Evolutionary conservation across 2,113 vertebrate species (phyloP), one percentile per base, ranked within the genome.

Genomic region (Malurus cyaneus): DNA sequence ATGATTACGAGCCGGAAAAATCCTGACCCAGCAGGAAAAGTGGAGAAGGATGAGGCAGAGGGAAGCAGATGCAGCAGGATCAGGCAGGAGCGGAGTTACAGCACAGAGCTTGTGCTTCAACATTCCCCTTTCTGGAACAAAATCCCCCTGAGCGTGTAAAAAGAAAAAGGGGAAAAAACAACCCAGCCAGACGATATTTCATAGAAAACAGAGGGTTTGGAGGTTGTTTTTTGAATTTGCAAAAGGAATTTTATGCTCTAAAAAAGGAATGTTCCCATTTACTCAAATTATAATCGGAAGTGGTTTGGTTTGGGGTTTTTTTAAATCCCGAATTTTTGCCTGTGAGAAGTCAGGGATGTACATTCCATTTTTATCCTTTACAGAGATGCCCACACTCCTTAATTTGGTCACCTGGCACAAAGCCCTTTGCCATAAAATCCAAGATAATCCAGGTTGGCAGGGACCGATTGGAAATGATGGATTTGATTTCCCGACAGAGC

Each of bases 21-120:
- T 70, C 65, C 88, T 81, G 92, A 93, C 76, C 66, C 69, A 84
- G 88, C 93, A 93, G 80, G 89, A 90, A 82, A 88, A 92, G 53
- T 23, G 8, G 23, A 72, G 66, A 62, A 80, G 76, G 82, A 93
- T 59, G 79, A n/a, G 19, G 34, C 11, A 13, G 80, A 69, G 60
- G 71, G n/a, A 57, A 88, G 82, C 73, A 50, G 91, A 87, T 52
- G 86, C 69, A 25, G 95, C 81, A 59, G 80, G 14, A 62, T 32
- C 9, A 2, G 74, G 85, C 44, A 87, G 3, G 11, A 80, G 72
- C 2, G 0, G 72, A 62, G 67, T 42, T 70, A 52, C 32, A 49
- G 57, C 69, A 39, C 3, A 0, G 52, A 15, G 23, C 9, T 47
- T 10, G 44, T 24, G 57, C 47, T 31, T 87, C 14, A 18, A 34